Base-by-base conservation (phyloP, 1,140 invertebrate genomes). In the Camponotus pennsylvanicus region DNA sequence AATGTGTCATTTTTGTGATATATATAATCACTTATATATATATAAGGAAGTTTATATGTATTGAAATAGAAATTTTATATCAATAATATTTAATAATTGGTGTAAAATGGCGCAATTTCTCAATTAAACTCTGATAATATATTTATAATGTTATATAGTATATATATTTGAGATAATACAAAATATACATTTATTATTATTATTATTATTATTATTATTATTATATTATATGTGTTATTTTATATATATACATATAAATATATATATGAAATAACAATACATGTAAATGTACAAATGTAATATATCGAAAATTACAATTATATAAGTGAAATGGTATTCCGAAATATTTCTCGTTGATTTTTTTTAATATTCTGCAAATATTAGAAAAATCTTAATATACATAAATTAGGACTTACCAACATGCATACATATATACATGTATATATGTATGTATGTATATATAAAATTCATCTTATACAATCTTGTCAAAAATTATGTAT, bases 401-500 rank as follows among this genome's bases (percentile, higher is more conserved):
- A 85, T 85, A 85, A 78, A 85, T 83, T 83, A 80, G 13, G 34
- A 80, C 37, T 70, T 80, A 70, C 61, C 40, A 49, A 49, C 27
- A 73, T n/a, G 57, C 64, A 88, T 86, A 27, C 59, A 32, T 73
- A 67, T 70, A 75, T 89, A 37, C 52, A 21, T 80, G 69, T 80
- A 4, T 45, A 1, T 52, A 2, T 45, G 1, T 69, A 67, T 76
- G 63, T 52, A 71, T 71, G 40, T 71, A 8, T 78, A n/a, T 64
- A 13, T 85, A 6, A 87, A 76, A 40, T 88, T 52, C 6, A 75
- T 85, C 76, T 87, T 88, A 37, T 83, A 87, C 45, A 84, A 69
- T 42, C 34, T 27, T 77, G 40, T 75, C 27, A 45, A 66, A 57
- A 80, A n/a, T 79, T 55, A 57, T 66, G n/a, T 57, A 67, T 64